Percentiles rank a stretch among this genome's conserved stretches.
Evolutionary conservation across 2,888 invertebrate species (phyloP).

Genomic region (Zaprionus lineosus): DNA sequence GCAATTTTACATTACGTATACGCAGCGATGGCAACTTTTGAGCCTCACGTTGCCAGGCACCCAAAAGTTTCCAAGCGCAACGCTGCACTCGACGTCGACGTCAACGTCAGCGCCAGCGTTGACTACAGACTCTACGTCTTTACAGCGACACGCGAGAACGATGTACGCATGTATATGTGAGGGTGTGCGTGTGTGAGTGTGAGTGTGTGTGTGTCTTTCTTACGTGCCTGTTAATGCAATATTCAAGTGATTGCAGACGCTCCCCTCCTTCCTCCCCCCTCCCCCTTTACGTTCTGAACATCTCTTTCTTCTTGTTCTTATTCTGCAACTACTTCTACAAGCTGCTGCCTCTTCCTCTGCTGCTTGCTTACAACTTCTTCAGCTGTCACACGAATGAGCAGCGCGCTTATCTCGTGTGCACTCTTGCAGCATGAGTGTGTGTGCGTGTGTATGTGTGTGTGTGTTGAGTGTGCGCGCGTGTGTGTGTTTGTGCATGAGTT

Average conservation of each 20-base stretch:
- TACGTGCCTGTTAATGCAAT: slow-evolving; percentile 79
- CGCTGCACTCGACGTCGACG: slow-evolving; percentile 13
- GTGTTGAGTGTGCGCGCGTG: slow-evolving; percentile 37
- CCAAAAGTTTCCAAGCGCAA: slow-evolving; percentile 42
- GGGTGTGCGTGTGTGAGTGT: slow-evolving; percentile 22
- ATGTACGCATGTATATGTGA: slow-evolving; percentile 25
- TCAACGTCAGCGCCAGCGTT: slow-evolving; percentile 15
- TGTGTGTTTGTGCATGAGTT: slow-evolving; percentile 62
- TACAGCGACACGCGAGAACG: slow-evolving; percentile 50
- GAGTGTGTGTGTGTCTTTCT: slow-evolving; percentile 39
- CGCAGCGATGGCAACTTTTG: slow-evolving; percentile 63
- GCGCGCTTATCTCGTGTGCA: slow-evolving; percentile 69
- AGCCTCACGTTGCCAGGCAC: slow-evolving; percentile 22
- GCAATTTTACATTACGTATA: slow-evolving; percentile 70
- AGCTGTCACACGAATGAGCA: slow-evolving; percentile 76
- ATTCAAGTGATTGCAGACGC: slow-evolving; percentile 80
- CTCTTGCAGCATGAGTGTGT: slow-evolving; percentile 44
- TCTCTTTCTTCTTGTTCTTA: not conserved
- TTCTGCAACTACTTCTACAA: not conserved
- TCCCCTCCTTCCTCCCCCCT: slow-evolving; percentile 16
- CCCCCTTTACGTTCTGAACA: not conserved
- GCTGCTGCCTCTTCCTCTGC: slow-evolving; percentile 1
- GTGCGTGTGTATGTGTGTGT: slow-evolving; percentile 20
- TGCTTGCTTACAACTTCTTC: slow-evolving; percentile 65
- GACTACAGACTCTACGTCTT: slow-evolving; percentile 56